Conservation (phyloP, 2,113 vertebrate genomes). For the Dascyllus trimaculatus region DNA sequence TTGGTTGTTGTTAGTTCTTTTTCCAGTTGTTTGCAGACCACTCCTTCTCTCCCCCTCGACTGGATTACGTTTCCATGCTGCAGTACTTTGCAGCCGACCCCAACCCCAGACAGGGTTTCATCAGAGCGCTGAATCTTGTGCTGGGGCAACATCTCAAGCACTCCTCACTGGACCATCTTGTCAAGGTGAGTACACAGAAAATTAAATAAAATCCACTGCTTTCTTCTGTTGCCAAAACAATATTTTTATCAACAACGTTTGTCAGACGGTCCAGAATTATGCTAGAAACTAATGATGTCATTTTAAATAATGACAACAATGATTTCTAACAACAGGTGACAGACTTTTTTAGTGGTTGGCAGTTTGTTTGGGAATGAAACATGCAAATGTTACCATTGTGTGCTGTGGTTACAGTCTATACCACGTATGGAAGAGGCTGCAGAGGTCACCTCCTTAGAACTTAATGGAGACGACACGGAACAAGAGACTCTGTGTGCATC, state of each 20-base stretch:
- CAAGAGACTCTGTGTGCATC: conserved; percentile 32
- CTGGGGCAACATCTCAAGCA: conserved; percentile 77
- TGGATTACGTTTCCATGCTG: conserved; percentile 90
- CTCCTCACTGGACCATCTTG: conserved; percentile 33
- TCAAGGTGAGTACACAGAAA: conserved; percentile 67
- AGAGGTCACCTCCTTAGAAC: conserved; percentile 30
- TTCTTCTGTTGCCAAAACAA: neutral
- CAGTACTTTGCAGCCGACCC: conserved; percentile 90
- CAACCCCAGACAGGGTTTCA: conserved; percentile 87
- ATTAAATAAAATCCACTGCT: neutral
- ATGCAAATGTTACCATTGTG: conserved; percentile 18
- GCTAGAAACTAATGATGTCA: neutral
- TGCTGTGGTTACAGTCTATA: conserved; percentile 72
- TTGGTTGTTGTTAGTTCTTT: conserved; percentile 86
- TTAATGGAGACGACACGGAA: conserved; percentile 30
- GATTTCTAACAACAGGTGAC: neutral
- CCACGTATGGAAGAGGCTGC: conserved; percentile 62
- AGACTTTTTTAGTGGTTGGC: neutral
- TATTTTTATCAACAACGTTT: neutral
- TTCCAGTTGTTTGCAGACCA: conserved; percentile 89
- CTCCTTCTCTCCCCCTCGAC: conserved; percentile 69
- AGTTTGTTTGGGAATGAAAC: conserved; percentile 9
- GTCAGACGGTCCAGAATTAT: neutral
- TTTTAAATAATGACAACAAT: neutral
- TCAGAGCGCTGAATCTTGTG: conserved; percentile 88